Conservation (phyloP, 1,140 invertebrate species). For the Aphidius ervi region DNA sequence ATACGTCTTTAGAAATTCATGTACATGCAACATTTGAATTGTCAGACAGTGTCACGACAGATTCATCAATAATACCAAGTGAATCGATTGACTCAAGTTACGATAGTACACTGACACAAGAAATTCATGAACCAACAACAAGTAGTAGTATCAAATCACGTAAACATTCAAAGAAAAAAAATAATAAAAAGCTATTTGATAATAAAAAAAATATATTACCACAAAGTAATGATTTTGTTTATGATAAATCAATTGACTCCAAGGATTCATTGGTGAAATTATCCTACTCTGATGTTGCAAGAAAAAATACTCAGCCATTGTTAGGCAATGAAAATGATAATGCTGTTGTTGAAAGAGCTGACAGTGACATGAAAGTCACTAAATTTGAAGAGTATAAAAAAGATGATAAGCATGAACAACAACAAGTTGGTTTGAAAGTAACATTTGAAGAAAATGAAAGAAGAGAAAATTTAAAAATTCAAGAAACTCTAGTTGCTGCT, state of each 20-base stretch:
- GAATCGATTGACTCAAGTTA: constrained; percentile 28
- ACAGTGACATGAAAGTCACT: constrained; percentile 13
- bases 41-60: constrained; percentile 33
- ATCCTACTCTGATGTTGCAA: constrained; percentile 34
- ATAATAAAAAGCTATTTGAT: constrained; percentile 4
- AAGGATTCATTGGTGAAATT: constrained; percentile 23
- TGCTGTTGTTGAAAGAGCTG: not conserved
- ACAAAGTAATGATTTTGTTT: constrained; percentile 20
- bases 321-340: constrained; percentile 12
- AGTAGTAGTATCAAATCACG: constrained; percentile 11
- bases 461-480: constrained; percentile 4
- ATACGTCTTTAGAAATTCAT: constrained; percentile 42
- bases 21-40: constrained; percentile 46
- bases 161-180: constrained; percentile 32
- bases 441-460: constrained; percentile 7
- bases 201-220: not conserved
- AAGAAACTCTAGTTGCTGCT: not conserved
- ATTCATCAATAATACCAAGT: constrained; percentile 24
- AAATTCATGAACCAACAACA: constrained; percentile 17
- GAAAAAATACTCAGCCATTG: constrained; percentile 22
- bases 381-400: constrained; percentile 9
- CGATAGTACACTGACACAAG: constrained; percentile 34
- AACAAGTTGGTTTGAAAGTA: constrained; percentile 1
- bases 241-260: constrained; percentile 24
- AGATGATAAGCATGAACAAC: constrained; percentile 12